Percentiles rank a stretch among this genome's conserved stretches.
These are phyloP conservation scores for Eupithecia abbreviata DNA, from an alignment of 2,888 invertebrate genomes.

Conservation along the genomic window DNA sequence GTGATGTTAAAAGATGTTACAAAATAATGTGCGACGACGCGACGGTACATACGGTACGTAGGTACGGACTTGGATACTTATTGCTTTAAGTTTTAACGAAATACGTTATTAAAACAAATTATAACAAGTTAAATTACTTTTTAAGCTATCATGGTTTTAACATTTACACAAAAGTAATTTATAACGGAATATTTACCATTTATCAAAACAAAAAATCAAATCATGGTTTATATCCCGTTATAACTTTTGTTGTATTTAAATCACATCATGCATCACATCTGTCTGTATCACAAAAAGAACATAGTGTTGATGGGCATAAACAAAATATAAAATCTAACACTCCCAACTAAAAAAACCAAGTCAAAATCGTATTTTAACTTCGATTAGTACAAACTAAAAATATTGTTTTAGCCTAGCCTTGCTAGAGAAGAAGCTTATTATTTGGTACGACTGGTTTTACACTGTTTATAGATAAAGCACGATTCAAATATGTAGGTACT, in stretches of 20 bases:
- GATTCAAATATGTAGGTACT: not conserved
- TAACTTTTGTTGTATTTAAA: not conserved
- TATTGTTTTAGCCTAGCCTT: slow-evolving; percentile 36
- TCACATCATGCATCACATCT: not conserved
- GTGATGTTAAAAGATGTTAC: not conserved
- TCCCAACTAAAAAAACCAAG: slow-evolving; percentile 16
- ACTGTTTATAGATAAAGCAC: slow-evolving; percentile 1
- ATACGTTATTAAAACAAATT: not conserved
- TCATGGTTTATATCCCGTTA: no score
- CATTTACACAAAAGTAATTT: no score
- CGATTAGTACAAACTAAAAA: slow-evolving; percentile 19
- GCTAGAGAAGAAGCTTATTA: slow-evolving; percentile 38
- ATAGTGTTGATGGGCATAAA: not conserved
- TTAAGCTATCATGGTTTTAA: no score
- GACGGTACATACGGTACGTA: not conserved
- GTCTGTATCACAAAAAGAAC: not conserved
- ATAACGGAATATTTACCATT: no score
- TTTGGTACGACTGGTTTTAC: not conserved
- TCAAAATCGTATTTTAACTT: slow-evolving; percentile 40
- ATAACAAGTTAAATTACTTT: not conserved
- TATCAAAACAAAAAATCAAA: no score
- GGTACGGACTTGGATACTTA: not conserved
- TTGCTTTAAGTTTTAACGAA: not conserved
- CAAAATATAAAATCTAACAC: slow-evolving; percentile 5
- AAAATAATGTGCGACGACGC: not conserved